Base-by-base conservation (phyloP, 2,888 invertebrate species). In the Ormyrus nitidulus region DNA sequence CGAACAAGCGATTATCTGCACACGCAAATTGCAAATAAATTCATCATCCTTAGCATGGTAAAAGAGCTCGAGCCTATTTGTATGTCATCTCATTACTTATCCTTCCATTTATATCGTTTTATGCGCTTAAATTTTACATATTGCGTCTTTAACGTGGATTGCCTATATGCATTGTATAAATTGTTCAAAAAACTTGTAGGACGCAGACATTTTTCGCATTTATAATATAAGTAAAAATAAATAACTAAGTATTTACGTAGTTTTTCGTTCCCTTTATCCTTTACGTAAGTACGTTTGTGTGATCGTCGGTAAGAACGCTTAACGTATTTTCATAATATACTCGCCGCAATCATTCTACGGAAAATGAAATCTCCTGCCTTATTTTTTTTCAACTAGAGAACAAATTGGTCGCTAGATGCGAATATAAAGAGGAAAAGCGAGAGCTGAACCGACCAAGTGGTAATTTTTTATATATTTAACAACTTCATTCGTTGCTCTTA, bases 1-100 rank as follows among this genome's bases (percentile, higher is more conserved):
- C 84, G 84, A 83, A 85, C 81, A 85, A 85, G 69, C 77, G 62
- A 58, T 82, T 81, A 85, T 85, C 83, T 84, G 81, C 83, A 83
- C 81, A 83, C 76, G 71, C 74, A 71, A 70, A 80, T 81, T 77
- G 73, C 69, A 81, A 79, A 77, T 81, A 81, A 79, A 79, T 81
- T 81, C 77, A 74, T 73, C 51, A 68, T 68, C 53, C 77, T 75
- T 75, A 64, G 54, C 54, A 72, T 61, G 13, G 56, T 56, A 76
- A 53, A 75, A 66, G 65, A 53, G 61, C 61, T 56, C 53, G 34
- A 79, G 58, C 58, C 56, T 44, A 59, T 64, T 48, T n/a, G 65
- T 51, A 48, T 59, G 5, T 61, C 66, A 34, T 34, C 49, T 64
- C 48, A 53, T 53, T 64, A 54, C 71, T 78, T 78, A 48, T 68